A percentile compares a stretch with the other conserved stretches of the same genome.
Evolutionary conservation across 92 coral and sea anemone genomes (phyloP).

Genomic region (Actinostola sp.): DNA sequence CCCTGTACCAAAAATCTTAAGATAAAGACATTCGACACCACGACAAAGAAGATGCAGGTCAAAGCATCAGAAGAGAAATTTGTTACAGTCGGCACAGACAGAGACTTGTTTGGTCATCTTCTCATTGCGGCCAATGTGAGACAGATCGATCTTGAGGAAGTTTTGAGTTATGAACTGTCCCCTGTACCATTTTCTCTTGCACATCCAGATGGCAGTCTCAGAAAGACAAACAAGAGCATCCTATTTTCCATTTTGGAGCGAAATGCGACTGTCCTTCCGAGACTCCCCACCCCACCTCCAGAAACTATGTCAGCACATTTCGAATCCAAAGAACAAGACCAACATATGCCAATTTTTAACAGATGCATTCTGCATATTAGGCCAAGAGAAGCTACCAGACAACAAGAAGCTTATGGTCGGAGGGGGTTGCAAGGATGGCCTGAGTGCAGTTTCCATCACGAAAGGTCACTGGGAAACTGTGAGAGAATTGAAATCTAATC

Average conservation of each 20-base stretch:
- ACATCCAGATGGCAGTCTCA: conserved; percentile 25
- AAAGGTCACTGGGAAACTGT: no score
- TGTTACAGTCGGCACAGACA: conserved; percentile 27
- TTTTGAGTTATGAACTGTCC: conserved; percentile 32
- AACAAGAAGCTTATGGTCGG: conserved; percentile 35
- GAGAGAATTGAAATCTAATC: conserved; percentile 12
- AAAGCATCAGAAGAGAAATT: conserved; percentile 26
- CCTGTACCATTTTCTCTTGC: conserved; percentile 44
- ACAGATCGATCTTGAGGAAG: conserved; percentile 32
- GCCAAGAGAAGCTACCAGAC: conserved; percentile 20
- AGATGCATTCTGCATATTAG: conserved; percentile 7
- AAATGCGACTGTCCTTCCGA: background rate
- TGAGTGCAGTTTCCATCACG: no score
- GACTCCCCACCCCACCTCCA: background rate
- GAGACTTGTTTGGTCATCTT: conserved; percentile 52
- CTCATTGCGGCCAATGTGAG: conserved; percentile 36
- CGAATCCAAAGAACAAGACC: conserved; percentile 31
- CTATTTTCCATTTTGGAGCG: background rate
- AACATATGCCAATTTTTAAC: conserved; percentile 32
- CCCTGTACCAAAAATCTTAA: background rate
- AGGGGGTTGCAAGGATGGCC: conserved; percentile 11
- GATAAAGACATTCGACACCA: no score
- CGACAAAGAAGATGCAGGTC: conserved; percentile 5
- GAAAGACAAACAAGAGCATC: conserved; percentile 32
- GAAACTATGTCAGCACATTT: conserved; percentile 29